Evolutionary conservation across 2,113 vertebrate species (phyloP), one percentile per base, ranked within the genome.

Genomic region (Thunnus maccoyii): DNA sequence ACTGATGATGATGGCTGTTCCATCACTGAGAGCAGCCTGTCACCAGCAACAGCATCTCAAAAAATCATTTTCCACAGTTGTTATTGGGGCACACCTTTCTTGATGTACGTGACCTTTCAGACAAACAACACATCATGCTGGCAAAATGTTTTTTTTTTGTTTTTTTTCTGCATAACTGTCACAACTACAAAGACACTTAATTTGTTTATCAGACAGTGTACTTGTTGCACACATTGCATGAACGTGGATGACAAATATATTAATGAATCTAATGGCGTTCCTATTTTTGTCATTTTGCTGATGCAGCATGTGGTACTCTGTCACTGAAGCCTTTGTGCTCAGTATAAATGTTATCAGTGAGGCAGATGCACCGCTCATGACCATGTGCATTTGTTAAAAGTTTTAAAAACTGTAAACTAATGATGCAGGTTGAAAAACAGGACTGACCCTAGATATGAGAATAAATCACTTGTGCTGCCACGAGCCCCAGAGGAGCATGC

Each of bases 381-480:
- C 65, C 75, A 66, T 46, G 76, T 87, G 65, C 69, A 63, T 88
- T 84, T 77, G n/a, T 20, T 75, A 18, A 74, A 82, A 72, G 41
- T 75, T 80, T 47, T 41, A 58, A 72, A 79, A 74, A 46, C 41
- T 44, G 5, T 73, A 78, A 75, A 80, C 44, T 80, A 41, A 48
- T 27, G 55, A 73, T 84, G 76, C 74, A 56, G 27, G 70, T 58
- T 73, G 66, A 51, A 51, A 73, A 77, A 57, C 36, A 15, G 46
- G 5, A 64, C 60, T 80, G 87, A 76, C 69, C 78, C 56, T 36
- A 5, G 14, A 51, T 57, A 27, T 74, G 57, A 48, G 72, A 73
- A 85, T 70, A 72, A 83, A 89, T 86, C 57, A 57, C 72, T 54
- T 65, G 22, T 80, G 65, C 78, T 86, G 87, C 80, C 82, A 72